Evolutionary conservation across 2,888 invertebrate genomes (phyloP).

Genomic region (Thymelicus acteon): DNA sequence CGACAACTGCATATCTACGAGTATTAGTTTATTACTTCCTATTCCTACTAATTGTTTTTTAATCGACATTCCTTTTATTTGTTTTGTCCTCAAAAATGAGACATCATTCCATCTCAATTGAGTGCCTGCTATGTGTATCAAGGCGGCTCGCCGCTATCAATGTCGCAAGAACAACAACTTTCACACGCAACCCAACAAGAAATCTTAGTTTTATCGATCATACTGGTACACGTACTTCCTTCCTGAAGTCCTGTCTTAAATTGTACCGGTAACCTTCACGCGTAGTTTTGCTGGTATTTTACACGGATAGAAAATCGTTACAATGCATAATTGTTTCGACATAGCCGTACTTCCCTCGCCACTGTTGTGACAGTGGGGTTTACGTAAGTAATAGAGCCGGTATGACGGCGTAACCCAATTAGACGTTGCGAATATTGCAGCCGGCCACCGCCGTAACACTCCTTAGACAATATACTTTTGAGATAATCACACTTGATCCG

Average conservation of each 20-base stretch:
- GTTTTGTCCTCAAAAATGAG: constrained; percentile 20
- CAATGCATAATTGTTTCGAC: constrained; percentile 60
- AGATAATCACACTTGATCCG: constrained; percentile 33
- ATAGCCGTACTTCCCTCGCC: constrained; percentile 53
- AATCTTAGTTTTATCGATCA: constrained; percentile 56
- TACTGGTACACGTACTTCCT: constrained; percentile 56
- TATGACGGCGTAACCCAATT: constrained; percentile 69
- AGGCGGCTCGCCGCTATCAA: constrained; percentile 39
- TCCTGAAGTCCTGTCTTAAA: constrained; percentile 53
- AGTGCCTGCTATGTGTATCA: constrained; percentile 1
- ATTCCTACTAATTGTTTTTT: background rate
- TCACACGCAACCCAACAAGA: constrained; percentile 70
- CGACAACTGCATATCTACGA: too few species aligned
- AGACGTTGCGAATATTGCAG: constrained; percentile 54
- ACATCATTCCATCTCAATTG: constrained; percentile 22
- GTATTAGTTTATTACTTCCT: too few species aligned
- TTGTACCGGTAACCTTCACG: constrained; percentile 38
- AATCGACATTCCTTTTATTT: background rate
- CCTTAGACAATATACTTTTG: constrained; percentile 33
- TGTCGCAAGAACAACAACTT: constrained; percentile 74
- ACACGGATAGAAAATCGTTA: constrained; percentile 43
- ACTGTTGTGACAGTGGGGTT: constrained; percentile 73
- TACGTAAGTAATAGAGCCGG: constrained; percentile 69
- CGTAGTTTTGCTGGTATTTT: constrained; percentile 29
- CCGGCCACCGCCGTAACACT: constrained; percentile 41